These are phyloP conservation scores for Mythimna ferrago DNA, from an alignment of 2,888 invertebrate genomes.

Conservation along the genomic window DNA sequence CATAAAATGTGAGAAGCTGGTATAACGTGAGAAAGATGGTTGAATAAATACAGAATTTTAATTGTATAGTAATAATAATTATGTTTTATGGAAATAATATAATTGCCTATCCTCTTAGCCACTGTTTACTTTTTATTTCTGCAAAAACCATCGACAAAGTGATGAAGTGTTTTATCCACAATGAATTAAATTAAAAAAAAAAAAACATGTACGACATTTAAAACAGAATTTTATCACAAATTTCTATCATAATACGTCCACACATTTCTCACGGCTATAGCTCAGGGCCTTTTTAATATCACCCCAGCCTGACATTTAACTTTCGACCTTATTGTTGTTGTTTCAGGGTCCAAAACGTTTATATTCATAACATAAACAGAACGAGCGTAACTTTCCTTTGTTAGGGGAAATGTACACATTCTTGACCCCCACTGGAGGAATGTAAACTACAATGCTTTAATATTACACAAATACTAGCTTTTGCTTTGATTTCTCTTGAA, in stretches of 20 bases:
- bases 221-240: slow-evolving; percentile 40
- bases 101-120: too few species aligned
- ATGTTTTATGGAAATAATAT: too few species aligned
- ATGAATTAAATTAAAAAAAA: slow-evolving; percentile 5
- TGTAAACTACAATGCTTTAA: slow-evolving; percentile 60
- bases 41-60: too few species aligned
- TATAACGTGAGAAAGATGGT: too few species aligned
- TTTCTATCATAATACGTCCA: slow-evolving; percentile 53
- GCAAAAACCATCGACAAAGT: not conserved
- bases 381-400: slow-evolving; percentile 57
- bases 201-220: slow-evolving; percentile 20
- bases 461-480: slow-evolving; percentile 54
- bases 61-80: too few species aligned
- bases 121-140: not conserved
- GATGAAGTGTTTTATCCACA: not conserved
- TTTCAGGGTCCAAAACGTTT: slow-evolving; percentile 35
- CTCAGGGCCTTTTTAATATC: slow-evolving; percentile 58
- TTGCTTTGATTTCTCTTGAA: slow-evolving; percentile 54
- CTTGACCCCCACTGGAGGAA: slow-evolving; percentile 56
- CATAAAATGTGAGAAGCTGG: too few species aligned
- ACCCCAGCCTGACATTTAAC: slow-evolving; percentile 15
- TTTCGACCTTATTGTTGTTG: slow-evolving; percentile 23
- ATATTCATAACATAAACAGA: slow-evolving; percentile 44
- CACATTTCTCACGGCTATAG: slow-evolving; percentile 39
- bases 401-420: slow-evolving; percentile 61